Percentiles rank a stretch among this genome's conserved stretches.
These are phyloP conservation scores for Mus pahari DNA, from an alignment of 2,113 vertebrate species.

Conservation along the genomic window DNA sequence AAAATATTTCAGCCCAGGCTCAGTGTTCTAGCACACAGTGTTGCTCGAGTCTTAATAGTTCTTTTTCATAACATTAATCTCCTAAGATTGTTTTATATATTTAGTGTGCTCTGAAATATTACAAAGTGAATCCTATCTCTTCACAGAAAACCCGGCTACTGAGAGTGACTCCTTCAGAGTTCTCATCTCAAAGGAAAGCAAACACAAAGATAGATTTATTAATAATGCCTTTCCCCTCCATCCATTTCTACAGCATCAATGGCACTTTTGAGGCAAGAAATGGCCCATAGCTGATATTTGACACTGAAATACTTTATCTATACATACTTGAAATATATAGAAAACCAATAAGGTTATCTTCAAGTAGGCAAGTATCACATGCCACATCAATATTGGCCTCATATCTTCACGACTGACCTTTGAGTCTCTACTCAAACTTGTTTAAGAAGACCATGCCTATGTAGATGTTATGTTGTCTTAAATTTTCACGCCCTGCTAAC, in stretches of 20 bases:
- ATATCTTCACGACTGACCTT: neutral
- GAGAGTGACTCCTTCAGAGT: neutral
- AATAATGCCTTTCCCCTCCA: neutral
- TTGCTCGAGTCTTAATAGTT: neutral
- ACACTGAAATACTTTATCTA: neutral
- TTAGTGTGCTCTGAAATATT: neutral
- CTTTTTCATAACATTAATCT: conserved; percentile 41
- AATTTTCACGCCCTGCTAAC: neutral
- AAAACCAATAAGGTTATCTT: neutral
- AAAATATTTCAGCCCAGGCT: neutral
- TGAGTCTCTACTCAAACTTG: neutral
- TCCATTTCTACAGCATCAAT: neutral
- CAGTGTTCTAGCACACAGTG: neutral
- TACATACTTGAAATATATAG: neutral
- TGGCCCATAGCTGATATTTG: neutral
- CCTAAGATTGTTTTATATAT: conserved; percentile 15
- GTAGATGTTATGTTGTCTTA: neutral
- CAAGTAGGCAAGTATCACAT: fast-evolving
- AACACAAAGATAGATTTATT: neutral
- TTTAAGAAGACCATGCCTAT: neutral
- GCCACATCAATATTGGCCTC: neutral
- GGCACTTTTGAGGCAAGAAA: neutral
- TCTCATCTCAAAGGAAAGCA: neutral
- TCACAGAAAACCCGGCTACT: neutral
- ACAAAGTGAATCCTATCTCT: neutral